Conservation (phyloP, 2,888 invertebrate species). For the Drosophila koepferae region DNA sequence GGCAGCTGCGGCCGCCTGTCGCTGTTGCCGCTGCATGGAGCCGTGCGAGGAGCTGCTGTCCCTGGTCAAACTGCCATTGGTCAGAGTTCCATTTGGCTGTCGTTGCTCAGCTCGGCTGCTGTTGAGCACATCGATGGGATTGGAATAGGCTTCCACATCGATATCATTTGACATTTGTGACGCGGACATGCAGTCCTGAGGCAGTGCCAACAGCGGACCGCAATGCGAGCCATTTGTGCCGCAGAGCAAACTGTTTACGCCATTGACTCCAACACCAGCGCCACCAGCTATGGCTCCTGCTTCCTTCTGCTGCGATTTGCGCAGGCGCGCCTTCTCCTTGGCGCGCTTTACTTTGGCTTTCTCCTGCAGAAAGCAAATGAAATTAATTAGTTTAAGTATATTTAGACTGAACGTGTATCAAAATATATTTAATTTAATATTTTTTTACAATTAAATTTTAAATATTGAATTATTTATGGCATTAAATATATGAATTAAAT, state of each 20-base stretch:
- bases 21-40: conserved; percentile 66
- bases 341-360: conserved; percentile 89
- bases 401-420: background rate
- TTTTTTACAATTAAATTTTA: too few relatives aligned
- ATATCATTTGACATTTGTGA: conserved; percentile 62
- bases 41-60: conserved; percentile 65
- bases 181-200: conserved; percentile 80
- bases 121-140: conserved; percentile 86
- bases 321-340: conserved; percentile 89
- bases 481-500: too few relatives aligned
- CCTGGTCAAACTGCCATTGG: conserved; percentile 78
- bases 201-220: conserved; percentile 82
- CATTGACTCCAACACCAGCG: conserved; percentile 63
- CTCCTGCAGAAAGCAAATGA: conserved; percentile 85
- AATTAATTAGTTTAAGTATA: background rate
- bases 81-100: conserved; percentile 72
- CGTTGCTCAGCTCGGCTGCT: conserved; percentile 79
- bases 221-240: conserved; percentile 76
- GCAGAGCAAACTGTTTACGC: conserved; percentile 54
- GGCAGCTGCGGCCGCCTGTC: conserved; percentile 48
- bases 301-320: conserved; percentile 86
- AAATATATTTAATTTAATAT: too few relatives aligned
- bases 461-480: too few relatives aligned
- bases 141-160: conserved; percentile 86
- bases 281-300: conserved; percentile 78